Base-by-base conservation (phyloP, 2,113 vertebrate genomes). In the Calyptommatus sinebrachiatus region DNA sequence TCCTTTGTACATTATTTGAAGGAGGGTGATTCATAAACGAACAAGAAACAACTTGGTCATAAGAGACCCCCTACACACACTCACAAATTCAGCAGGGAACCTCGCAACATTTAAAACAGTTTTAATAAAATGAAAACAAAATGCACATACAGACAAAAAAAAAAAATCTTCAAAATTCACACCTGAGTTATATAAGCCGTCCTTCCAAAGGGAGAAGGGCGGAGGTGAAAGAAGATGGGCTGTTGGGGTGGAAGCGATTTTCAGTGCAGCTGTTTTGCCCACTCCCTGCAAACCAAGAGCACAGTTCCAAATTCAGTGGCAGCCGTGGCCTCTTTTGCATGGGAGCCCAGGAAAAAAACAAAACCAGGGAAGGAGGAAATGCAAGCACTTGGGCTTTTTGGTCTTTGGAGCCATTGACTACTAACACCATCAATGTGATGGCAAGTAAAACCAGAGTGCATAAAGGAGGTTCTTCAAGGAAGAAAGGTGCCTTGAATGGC, bases 151-250 rank as follows among this genome's bases (percentile, higher is more conserved):
- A 66, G 45, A 78, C 63, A 29, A 28, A 66, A 31, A 70, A 31
- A 70, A 41, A 11, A 57, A 66, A 26, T 86, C 66, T 84, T 88
- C 76, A 73, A 88, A 88, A 70, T 83, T 90, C 91, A 85, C 89
- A 88, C 90, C 92, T 90, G 91, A 91, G 92, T 92, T 88, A 87
- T 29, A 88, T 65, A 76, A 81, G 63, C 85, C 84, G 60, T 84
- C 63, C 70, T 84, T 84, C 84, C 46, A 70, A 85, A 76, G 75
- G 83, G 14, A 81, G 73, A 83, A 78, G 72, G 80, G 66, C 50
- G 57, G 24, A 84, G n/a, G 82, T 31, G 77, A 76, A 65, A 88
- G 85, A 87, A 84, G 8, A 31, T 28, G 11, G 31, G 65, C 5
- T 4, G 53, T 1, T 22, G 48, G 14, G 8, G 81, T 63, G 83